Evolutionary conservation across 2,888 invertebrate species (phyloP).

Genomic region (Phengaris arion): DNA sequence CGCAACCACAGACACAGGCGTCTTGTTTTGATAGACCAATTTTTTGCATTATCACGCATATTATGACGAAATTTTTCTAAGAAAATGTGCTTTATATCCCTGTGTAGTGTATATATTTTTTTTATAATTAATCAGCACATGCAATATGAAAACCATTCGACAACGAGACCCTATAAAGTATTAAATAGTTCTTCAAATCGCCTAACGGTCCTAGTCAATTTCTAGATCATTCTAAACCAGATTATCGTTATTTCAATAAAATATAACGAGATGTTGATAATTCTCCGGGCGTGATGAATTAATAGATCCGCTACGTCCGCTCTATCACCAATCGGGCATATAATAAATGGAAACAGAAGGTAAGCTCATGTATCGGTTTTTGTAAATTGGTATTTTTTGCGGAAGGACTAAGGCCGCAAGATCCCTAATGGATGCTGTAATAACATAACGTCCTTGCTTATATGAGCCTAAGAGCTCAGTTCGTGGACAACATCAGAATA

Average conservation of each 20-base stretch:
- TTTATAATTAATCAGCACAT: too few species aligned
- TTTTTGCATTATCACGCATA: constrained; percentile 2
- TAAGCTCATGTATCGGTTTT: not conserved
- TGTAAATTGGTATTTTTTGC: too few species aligned
- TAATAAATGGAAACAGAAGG: not conserved
- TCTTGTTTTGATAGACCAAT: constrained; percentile 1
- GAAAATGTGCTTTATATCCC: not conserved
- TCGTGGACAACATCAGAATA: too few species aligned
- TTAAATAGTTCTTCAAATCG: not conserved
- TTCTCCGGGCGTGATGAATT: not conserved
- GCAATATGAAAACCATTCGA: too few species aligned
- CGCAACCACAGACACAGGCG: not conserved
- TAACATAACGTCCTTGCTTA: too few species aligned
- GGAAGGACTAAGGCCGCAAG: too few species aligned
- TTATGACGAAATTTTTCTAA: not conserved
- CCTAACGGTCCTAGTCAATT: not conserved
- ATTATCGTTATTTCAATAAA: not conserved
- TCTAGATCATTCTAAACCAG: not conserved
- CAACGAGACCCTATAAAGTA: not conserved
- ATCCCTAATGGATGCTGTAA: too few species aligned
- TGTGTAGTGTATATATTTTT: too few species aligned
- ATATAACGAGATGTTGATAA: not conserved
- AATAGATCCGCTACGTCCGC: not conserved
- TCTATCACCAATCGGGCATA: not conserved
- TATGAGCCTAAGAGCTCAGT: too few species aligned